Base-by-base conservation (phyloP, 1,140 invertebrate species). In the Holotrichia oblita region DNA sequence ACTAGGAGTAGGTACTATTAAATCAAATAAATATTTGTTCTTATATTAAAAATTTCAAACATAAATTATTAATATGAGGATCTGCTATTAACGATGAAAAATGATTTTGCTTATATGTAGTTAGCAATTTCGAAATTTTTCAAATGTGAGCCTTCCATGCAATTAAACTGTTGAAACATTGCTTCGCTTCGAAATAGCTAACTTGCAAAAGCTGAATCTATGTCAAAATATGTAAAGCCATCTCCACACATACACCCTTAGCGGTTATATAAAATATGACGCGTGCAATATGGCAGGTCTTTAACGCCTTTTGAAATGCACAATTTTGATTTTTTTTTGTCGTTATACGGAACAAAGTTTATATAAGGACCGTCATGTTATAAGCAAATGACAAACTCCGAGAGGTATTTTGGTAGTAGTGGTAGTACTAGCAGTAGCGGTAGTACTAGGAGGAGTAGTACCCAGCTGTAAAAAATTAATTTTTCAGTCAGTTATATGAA, bases 361-460 rank as follows among this genome's bases (percentile, higher is more conserved):
- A 24, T 69, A 22, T 69, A 20, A 69, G 61, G 61, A 69, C 61
- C 61, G 61, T 69, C 61, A 69, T 20, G 27, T 69, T 69, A 34
- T 69, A 69, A 22, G 20, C 27, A 69, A 69, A 69, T 69, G 61
- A 69, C 24, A 69, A 69, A 22, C 61, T 69, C 61, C 61, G 61
- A 69, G 61, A 69, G 61, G 61, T 69, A 22, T 69, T 69, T 69
- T 69, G 61, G 61, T 69, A 69, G 61, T 69, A 69, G 61, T 34
- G 61, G 61, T 69, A 69, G 61, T 69, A 69, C 61, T 69, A 69
- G 61, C 22, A 69, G 61, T 69, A 69, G 61, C 61, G 61, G 61
- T 69, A 69, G 61, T 69, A 69, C 61, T 69, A 34, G 22, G 61
- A 20, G 61, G 61, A 69, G 61, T 22, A 69, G 61, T 69, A 69